Evolutionary conservation across 2,797 vertebrate genomes (phyloP).

Genomic region (Clamator glandarius): DNA sequence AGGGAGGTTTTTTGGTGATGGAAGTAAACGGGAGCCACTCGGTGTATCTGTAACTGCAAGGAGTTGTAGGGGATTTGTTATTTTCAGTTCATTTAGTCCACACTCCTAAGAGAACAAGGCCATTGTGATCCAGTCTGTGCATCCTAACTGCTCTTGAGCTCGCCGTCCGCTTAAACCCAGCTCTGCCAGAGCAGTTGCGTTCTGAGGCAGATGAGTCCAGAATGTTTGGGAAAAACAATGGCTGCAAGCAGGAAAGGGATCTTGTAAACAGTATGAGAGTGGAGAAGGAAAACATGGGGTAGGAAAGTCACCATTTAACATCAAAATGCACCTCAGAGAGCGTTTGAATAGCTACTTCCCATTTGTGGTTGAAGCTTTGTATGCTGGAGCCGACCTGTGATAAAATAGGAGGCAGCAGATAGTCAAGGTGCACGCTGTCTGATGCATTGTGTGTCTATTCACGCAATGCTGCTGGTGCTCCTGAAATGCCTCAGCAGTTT

Average conservation of each 20-base stretch:
- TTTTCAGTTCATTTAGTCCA: background rate
- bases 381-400: background rate
- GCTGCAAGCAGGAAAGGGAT: background rate
- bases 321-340: background rate
- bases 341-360: no score
- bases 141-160: background rate
- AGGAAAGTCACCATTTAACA: background rate
- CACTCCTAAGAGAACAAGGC: background rate
- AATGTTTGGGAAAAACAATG: background rate
- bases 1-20: background rate
- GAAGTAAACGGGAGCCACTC: fast-evolving
- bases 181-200: background rate
- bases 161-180: background rate
- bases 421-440: background rate
- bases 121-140: fast-evolving
- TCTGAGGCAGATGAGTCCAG: background rate
- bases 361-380: background rate
- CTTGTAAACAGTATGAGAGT: background rate
- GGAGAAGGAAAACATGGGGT: background rate
- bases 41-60: fast-evolving
- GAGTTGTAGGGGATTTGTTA: background rate
- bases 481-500: fast-evolving
- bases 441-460: background rate
- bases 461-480: background rate
- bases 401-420: fast-evolving